phyloP scores from a whole-genome alignment of 2,113 vertebrate species.

The Laticauda laticaudata region DNA sequence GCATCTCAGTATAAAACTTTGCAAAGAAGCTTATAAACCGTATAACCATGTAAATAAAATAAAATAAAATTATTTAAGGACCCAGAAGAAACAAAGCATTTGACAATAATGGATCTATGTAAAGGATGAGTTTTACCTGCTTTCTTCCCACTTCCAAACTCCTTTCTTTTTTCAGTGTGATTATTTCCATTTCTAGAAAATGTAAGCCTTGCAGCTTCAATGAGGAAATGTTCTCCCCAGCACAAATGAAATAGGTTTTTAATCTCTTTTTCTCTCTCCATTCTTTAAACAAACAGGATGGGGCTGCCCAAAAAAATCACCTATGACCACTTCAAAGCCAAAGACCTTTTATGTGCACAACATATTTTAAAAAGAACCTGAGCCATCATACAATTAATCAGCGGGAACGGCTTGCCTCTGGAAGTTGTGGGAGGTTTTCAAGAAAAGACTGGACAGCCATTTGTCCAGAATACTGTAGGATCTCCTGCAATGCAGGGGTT shows the following conservation, averaged over 20 bases:
- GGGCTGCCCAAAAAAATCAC: background rate
- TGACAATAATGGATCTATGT: background rate
- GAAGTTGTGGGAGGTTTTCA: background rate
- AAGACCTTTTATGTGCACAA: background rate
- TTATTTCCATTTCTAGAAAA: background rate
- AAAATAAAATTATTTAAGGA: background rate
- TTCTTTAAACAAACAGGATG: background rate
- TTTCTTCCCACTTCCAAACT: background rate
- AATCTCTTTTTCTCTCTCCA: background rate
- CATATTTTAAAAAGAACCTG: background rate
- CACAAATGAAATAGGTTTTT: background rate
- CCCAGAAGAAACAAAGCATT: background rate
- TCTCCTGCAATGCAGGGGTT: background rate
- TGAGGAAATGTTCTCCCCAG: background rate
- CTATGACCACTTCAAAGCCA: background rate
- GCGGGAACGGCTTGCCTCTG: no score
- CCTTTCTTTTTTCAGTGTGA: background rate
- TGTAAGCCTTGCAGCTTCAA: background rate
- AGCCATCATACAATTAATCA: background rate
- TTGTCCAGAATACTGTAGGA: background rate
- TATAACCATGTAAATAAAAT: background rate
- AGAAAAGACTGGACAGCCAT: background rate
- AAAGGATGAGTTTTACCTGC: background rate
- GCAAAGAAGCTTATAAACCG: background rate
- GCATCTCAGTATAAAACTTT: background rate